Base-by-base conservation (phyloP, 2,888 invertebrate species). In the Clitarchus hookeri region DNA sequence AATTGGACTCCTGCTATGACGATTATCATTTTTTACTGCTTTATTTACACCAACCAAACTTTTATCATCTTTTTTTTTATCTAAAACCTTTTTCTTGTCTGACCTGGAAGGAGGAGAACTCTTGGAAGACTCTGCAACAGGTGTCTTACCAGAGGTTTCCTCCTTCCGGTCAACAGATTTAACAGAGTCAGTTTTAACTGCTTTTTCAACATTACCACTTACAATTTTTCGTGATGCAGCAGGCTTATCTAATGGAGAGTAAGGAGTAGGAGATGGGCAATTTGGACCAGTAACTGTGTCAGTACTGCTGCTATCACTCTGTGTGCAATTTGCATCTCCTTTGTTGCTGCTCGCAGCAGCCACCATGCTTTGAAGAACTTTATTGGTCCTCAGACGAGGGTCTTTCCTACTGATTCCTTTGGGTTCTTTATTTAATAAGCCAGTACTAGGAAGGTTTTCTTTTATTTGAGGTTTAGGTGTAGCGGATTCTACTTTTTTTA, bases 351-450 rank as follows among this genome's bases (percentile, higher is more conserved):
- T 91, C 85, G 44, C 84, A 86, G 86, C 87, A 86, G 86, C 84
- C 85, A 65, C 65, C 65, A 65, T 65, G 65, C 65, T 65, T 65
- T 65, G 65, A n/a, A 65, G n/a, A 85, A 87, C 88, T 84, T 88
- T 88, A 87, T 87, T 88, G 90, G 89, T 90, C 89, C 91, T 89
- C 89, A 91, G 91, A 89, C 91, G 91, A 89, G 91, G 91, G 89
- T 92, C 91, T 90, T 90, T 90, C 89, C 90, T 91, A 90, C 89
- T 90, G 89, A 91, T 90, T 86, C 87, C 88, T 87, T 87, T 88
- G 80, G 84, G 86, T 87, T 87, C 89, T 91, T 92, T 92, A 91
- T 90, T 91, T 89, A 90, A 89, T 91, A 91, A 90, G 91, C 90
- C 89, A 91, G 91, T 91, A 91, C 91, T 91, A 90, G 89, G 89